Conservation (phyloP, 2,888 invertebrate species). For the Erannis defoliaria region DNA sequence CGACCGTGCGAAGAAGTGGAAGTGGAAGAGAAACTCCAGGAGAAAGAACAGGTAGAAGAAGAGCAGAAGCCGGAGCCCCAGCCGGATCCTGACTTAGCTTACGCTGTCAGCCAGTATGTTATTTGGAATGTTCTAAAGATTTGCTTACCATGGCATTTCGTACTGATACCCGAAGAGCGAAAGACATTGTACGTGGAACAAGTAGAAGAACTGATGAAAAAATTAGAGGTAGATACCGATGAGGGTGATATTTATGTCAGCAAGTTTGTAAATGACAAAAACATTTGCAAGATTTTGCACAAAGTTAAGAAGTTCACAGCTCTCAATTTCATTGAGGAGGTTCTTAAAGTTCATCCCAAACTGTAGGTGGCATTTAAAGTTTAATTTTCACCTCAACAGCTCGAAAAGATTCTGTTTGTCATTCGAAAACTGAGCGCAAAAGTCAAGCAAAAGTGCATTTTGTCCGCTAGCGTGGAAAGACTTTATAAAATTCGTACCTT, state of each 20-base stretch:
- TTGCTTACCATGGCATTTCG: constrained; percentile 78
- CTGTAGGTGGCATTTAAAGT: neutral
- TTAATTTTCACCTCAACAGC: too few species aligned
- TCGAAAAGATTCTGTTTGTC: too few species aligned
- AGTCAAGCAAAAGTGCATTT: too few species aligned
- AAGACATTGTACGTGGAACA: constrained; percentile 63
- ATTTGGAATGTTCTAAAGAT: constrained; percentile 76
- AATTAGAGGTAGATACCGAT: constrained; percentile 69
- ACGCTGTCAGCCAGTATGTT: constrained; percentile 69
- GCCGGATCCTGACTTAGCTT: constrained; percentile 64
- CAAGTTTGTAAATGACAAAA: constrained; percentile 68
- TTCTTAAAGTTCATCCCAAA: constrained; percentile 49
- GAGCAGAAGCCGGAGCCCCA: constrained; percentile 59
- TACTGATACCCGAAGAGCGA: constrained; percentile 63
- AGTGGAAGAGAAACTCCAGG: constrained; percentile 58
- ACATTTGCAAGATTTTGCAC: constrained; percentile 69
- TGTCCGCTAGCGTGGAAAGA: too few species aligned
- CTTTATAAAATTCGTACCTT: neutral
- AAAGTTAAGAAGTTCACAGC: constrained; percentile 74
- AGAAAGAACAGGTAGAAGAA: constrained; percentile 62
- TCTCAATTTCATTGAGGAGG: constrained; percentile 64
- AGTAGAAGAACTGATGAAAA: constrained; percentile 60
- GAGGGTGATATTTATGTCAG: constrained; percentile 73
- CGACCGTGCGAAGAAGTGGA: constrained; percentile 67
- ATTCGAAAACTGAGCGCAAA: too few species aligned